Base-by-base conservation (phyloP, 1,140 invertebrate genomes). In the Leucophenga varia region DNA sequence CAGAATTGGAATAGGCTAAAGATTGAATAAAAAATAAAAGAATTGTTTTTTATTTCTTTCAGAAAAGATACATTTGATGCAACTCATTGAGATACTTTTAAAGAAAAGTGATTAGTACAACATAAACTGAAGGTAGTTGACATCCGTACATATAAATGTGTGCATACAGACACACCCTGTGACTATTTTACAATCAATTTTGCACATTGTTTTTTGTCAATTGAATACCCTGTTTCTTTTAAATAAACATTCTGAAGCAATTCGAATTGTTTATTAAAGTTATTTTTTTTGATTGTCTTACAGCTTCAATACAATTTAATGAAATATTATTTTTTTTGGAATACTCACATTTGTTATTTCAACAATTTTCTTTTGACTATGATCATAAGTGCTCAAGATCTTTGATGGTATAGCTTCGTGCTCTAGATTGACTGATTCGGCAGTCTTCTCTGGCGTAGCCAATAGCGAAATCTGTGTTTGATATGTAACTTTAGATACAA, bases 1-100 rank as follows among this genome's bases (percentile, higher is more conserved):
- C 37, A 84, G 72, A 22, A 84, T 68, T 5, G 82, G 80, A 9
- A 64, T 72, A 0, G 82, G 81, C 72, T 74, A 22, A n/a, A 52
- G 60, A n/a, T n/a, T 21, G 2, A 42, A 28, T 35, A 13, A n/a
- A n/a, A 40, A 8, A 2, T 25, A 28, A 35, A 34, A 4, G 8
- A n/a, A n/a, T n/a, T n/a, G n/a, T n/a, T n/a, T n/a, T n/a, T n/a
- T n/a, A n/a, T n/a, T n/a, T n/a, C n/a, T n/a, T 13, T 9, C 31
- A 9, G 31, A 4, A 34, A 14, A 9, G 31, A 19, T 14, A 12
- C 2, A 5, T 0, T n/a, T n/a, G n/a, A n/a, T n/a, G n/a, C n/a
- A n/a, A n/a, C n/a, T n/a, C n/a, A n/a, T n/a, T n/a, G n/a, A n/a
- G n/a, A n/a, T n/a, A n/a, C n/a, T n/a, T n/a, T n/a, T n/a, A 36